phyloP scores from a whole-genome alignment of 2,797 vertebrate species.

The Thaleichthys pacificus region DNA sequence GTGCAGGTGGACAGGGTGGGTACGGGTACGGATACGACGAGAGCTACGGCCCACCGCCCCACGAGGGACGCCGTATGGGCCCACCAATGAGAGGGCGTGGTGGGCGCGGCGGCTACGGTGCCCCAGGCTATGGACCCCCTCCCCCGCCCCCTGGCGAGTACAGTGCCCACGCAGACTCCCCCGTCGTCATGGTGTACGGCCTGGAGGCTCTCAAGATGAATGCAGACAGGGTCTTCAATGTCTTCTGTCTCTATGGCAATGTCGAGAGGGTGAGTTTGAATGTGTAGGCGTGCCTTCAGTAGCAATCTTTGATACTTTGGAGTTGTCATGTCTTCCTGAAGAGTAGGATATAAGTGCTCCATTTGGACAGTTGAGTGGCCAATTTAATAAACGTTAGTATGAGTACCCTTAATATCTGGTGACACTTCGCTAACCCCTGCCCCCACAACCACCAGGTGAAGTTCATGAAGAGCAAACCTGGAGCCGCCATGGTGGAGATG shows the following conservation, averaged over 20 bases:
- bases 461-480: constrained; percentile 97
- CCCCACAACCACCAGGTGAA: constrained; percentile 77
- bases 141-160: constrained; percentile 84
- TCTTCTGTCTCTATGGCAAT: constrained; percentile 96
- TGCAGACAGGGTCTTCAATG: constrained; percentile 89
- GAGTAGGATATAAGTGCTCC: too few relatives aligned
- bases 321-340: not conserved
- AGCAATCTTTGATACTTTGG: too few relatives aligned
- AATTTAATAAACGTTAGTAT: not conserved
- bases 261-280: constrained; percentile 84
- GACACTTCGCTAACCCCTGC: not conserved
- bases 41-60: constrained; percentile 85
- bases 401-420: not conserved
- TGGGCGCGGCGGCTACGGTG: constrained; percentile 80
- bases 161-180: constrained; percentile 87
- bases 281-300: too few relatives aligned
- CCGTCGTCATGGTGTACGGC: constrained; percentile 92
- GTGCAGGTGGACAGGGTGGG: constrained; percentile 79
- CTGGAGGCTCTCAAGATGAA: constrained; percentile 91
- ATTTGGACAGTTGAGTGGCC: not conserved
- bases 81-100: constrained; percentile 87
- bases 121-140: constrained; percentile 83
- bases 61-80: constrained; percentile 88
- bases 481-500: constrained; percentile 96
- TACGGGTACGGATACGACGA: constrained; percentile 87